Base-by-base conservation (phyloP, 2,888 invertebrate species). In the Tachina lurida region DNA sequence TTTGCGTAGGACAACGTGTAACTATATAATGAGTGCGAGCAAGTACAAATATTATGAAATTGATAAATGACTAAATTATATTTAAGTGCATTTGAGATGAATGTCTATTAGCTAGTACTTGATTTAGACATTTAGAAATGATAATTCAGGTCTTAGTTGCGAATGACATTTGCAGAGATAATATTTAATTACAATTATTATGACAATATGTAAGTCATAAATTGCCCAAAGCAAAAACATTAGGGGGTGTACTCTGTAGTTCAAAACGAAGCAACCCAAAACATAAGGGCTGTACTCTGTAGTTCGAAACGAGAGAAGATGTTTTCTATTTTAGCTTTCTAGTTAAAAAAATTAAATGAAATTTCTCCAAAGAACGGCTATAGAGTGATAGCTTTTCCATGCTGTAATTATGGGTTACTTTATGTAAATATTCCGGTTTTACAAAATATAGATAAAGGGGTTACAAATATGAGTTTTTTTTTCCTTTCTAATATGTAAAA, bases 11-110 rank as follows among this genome's bases (percentile, higher is more conserved):
- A 15, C 19, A 47, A 22, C n/a, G 9, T 58, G 12, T 60, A 8
- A 15, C 19, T 56, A 10, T 31, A n/a, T 17, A n/a, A 22, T 31
- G 43, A n/a, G 49, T 19, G 41, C n/a, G 5, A 65, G 41, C 10
- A 19, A 39, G 67, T 54, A n/a, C 52, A 54, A 77, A 74, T 73
- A 68, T 77, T 84, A 81, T 77, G 73, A 81, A 49, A 77, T 76
- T 84, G 76, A 81, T 84, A 84, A 84, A 84, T 76, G 71, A 84
- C 76, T 62, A n/a, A 67, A 76, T 77, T 65, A 39, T 74, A 71
- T 71, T 31, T 67, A 54, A 67, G 71, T 71, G 60, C 71, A 73
- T 67, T 31, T 62, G 62, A 81, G 71, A 76, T 73, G 63, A 41
- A 75, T 76, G 12, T 62, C 43, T 83, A 58, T 77, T 83, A 71